Conservation (phyloP, 2,888 invertebrate genomes). For the Dyspetes luteomarginatus region DNA sequence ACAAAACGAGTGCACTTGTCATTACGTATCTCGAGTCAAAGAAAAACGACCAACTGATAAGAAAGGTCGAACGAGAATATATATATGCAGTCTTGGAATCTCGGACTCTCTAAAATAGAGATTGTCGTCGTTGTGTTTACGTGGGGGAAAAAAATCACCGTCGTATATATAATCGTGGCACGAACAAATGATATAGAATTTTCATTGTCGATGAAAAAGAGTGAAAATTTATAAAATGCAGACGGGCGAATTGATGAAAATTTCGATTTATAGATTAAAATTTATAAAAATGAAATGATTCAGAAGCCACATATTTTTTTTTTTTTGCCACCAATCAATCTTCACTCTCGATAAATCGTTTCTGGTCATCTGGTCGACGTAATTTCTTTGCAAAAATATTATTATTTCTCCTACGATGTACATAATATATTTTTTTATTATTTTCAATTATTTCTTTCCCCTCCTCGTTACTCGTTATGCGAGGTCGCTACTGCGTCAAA, state of each 20-base stretch:
- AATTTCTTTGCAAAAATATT: no score
- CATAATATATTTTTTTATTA: no score
- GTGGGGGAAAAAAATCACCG: constrained; percentile 41
- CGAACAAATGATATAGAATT: neutral
- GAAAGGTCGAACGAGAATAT: neutral
- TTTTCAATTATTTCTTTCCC: neutral
- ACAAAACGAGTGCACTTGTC: neutral
- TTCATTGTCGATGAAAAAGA: neutral
- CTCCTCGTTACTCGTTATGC: constrained; percentile 2
- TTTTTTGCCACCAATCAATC: neutral
- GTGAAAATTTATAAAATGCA: neutral
- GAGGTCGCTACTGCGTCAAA: constrained; percentile 54
- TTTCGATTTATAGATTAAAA: constrained; percentile 1
- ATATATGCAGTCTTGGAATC: neutral
- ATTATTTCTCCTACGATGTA: neutral
- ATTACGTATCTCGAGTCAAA: neutral
- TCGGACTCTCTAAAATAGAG: constrained; percentile 46
- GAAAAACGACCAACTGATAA: constrained; percentile 13
- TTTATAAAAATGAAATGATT: neutral
- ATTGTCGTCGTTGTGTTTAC: constrained; percentile 9
- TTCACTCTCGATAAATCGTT: neutral
- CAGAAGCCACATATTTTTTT: neutral
- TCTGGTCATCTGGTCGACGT: no score
- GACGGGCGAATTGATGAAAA: neutral
- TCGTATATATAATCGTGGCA: constrained; percentile 17